Base-by-base conservation (phyloP, 2,888 invertebrate genomes). In the Nephrotoma flavescens region DNA sequence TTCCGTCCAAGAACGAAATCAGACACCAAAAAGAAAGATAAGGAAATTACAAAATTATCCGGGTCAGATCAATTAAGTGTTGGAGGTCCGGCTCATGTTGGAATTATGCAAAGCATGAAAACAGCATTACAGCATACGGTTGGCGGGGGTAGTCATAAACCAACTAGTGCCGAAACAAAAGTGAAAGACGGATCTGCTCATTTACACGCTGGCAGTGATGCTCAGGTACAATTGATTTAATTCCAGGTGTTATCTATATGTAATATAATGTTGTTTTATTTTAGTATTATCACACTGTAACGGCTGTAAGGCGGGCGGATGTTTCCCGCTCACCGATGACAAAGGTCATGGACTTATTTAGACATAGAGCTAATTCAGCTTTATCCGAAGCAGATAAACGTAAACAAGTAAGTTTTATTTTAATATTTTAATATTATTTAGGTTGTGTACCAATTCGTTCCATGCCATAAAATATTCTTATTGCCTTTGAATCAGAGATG, bases 301-400 rank as follows among this genome's bases (percentile, higher is more conserved):
- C 95, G 4, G 95, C 94, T 5, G 92, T 92, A 19, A 92, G 94
- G 12, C 93, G 94, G 6, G 94, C 95, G 0, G 94, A 94, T 89
- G 93, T 92, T 87, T 92, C 92, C 88, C 92, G 93, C 88, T 96
- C 96, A 89, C 96, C 97, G 2, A 97, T 97, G 93, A 96, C 96
- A 88, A 97, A 97, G 93, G 97, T 97, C 86, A 97, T 97, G 95
- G 97, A 97, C 91, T 95, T 97, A 90, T 97, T 97, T 92, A 94
- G 97, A 87, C 91, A 95, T 91, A 93, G 95, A 88, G 95, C 95
- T 87, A 95, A 95, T 91, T 94, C 94, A 89, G 94, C 95, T 87
- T 94, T 94, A 86, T 94, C 94, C 83, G 93, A 95, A 44, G 95
- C 95, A 88, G 95, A 95, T 89, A 95, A 95, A 90, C 92, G 94